Base-by-base conservation (phyloP, 30 jellyfish, hydroid and myxozoan genomes). In the Aurelia sp. region DNA sequence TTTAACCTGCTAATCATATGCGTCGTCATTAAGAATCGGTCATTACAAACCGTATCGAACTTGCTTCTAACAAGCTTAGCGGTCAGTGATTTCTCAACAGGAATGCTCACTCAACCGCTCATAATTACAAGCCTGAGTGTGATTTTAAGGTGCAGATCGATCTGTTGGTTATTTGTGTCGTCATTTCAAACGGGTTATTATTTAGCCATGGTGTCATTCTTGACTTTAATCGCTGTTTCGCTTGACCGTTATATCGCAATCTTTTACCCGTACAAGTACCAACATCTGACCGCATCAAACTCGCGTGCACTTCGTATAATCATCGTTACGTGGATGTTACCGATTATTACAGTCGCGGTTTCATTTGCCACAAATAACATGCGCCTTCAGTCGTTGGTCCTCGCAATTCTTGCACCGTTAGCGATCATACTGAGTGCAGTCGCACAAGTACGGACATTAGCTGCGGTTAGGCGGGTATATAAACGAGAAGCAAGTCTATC, bases 51-150 rank as follows among this genome's bases (percentile, higher is more conserved):
- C 3, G 93, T 73, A 11, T 74, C 87, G 24, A 84, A 84, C 78
- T 72, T 81, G 27, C 74, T 84, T 6, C 76, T 84, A 17, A 44
- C 74, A n/a, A 84, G 88, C 82, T 74, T 84, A 4, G 93, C 93
- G 13, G 18, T 76, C 51, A 72, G 88, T 48, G 93, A 84, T 63
- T 71, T 84, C 82, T 59, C 62, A 15, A 22, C 93, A 3, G 93
- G 93, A 22, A 53, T 72, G 33, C 66, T 84, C 62, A 84, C 65
- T 50, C 93, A 84, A 30, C 93, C 93, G 63, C 38, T 81, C 74
- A 59, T 84, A 81, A 84, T 71, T 60, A 87, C 93, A 22, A 70
- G 33, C 5, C 38, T 84, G 22, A 44, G 75, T 7, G 17, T n/a
- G 55, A 24, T 70, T 18, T 35, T 84, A 27, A 65, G 60, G 35